phyloP scores from a whole-genome alignment of 2,797 vertebrate species.

The Momotus momota region DNA sequence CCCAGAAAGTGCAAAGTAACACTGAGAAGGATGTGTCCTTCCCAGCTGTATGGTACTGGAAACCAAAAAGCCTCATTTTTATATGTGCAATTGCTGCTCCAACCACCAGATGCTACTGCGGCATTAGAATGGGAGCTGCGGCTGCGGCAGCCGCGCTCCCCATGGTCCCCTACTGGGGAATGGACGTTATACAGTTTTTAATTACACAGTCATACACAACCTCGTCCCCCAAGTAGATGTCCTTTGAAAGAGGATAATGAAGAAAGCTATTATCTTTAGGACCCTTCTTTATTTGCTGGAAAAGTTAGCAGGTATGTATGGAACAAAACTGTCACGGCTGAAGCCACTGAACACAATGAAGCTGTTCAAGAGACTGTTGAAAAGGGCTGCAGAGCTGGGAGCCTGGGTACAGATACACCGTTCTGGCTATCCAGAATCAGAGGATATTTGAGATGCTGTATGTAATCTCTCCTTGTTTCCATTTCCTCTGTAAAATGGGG shows the following conservation, averaged over 20 bases:
- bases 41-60: not conserved
- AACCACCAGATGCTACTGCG: slow-evolving; percentile 64
- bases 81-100: not conserved
- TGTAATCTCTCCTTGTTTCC: not conserved
- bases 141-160: not conserved
- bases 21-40: not conserved
- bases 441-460: not conserved
- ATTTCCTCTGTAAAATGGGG: not conserved
- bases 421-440: not conserved
- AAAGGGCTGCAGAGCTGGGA: not conserved
- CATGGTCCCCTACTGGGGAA: not conserved
- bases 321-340: not conserved
- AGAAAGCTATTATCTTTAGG: not conserved
- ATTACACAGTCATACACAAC: not conserved
- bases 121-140: not conserved
- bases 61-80: not conserved
- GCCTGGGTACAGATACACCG: not conserved
- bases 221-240: not conserved
- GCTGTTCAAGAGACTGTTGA: not conserved
- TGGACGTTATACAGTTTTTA: not conserved
- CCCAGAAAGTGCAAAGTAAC: not conserved
- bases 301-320: not conserved
- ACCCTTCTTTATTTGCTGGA: not conserved
- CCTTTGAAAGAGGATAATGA: not conserved
- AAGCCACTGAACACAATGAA: not conserved